These are phyloP conservation scores for Ceratina australensis DNA, from an alignment of 1,140 invertebrate genomes.

Conservation along the genomic window DNA sequence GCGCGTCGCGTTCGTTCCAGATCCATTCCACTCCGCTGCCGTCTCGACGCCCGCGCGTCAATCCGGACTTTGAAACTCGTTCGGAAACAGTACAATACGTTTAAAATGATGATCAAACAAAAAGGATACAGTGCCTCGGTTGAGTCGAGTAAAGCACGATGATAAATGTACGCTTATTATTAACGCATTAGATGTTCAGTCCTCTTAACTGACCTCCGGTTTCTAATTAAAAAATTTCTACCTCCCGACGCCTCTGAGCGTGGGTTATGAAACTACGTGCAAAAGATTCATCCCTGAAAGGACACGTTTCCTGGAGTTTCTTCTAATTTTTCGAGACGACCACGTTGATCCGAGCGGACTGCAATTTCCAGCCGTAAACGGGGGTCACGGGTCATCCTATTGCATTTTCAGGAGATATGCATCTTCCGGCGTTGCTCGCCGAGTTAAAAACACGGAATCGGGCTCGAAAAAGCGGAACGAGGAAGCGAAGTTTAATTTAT, in stretches of 20 bases:
- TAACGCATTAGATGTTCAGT: too few species aligned
- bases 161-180: too few species aligned
- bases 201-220: too few species aligned
- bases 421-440: not conserved
- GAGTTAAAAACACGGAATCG: not conserved
- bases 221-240: not conserved
- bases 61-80: not conserved
- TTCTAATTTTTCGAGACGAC: not conserved
- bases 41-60: not conserved
- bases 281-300: not conserved
- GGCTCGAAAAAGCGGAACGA: not conserved
- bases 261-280: too few species aligned
- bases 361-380: not conserved
- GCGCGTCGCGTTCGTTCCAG: not conserved
- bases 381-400: not conserved
- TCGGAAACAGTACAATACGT: too few species aligned
- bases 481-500: constrained; percentile 29
- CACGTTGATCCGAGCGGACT: not conserved
- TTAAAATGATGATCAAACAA: too few species aligned
- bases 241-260: not conserved
- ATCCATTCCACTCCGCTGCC: not conserved
- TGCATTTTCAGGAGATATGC: not conserved
- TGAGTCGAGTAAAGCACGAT: too few species aligned
- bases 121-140: too few species aligned
- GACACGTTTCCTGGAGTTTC: not conserved